Evolutionary conservation across 2,888 invertebrate genomes (phyloP).

Genomic region (Didymodactylos carnosus): DNA sequence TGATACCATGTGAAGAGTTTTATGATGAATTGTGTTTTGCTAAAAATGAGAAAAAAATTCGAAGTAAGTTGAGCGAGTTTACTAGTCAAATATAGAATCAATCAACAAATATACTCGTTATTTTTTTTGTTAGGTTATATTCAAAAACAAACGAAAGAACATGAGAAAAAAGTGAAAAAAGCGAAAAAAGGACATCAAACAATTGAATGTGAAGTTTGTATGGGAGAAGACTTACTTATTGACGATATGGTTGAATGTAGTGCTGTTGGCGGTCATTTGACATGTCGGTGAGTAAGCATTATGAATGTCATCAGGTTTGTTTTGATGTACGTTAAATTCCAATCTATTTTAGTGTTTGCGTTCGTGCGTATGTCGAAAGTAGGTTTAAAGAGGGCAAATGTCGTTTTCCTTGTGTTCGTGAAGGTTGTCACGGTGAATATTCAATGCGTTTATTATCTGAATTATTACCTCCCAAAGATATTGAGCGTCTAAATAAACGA

Average conservation of each 20-base stretch:
- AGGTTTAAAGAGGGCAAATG: not conserved
- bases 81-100: not conserved
- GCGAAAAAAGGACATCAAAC: conserved; percentile 33
- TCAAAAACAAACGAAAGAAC: conserved; percentile 5
- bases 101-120: not conserved
- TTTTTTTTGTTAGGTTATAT: conserved; percentile 13
- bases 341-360: not conserved
- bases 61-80: conserved; percentile 20
- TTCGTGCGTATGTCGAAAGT: not conserved
- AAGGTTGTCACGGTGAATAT: not conserved
- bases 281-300: conserved; percentile 37
- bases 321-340: no score
- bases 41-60: conserved; percentile 21
- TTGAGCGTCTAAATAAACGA: not conserved
- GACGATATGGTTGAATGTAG: conserved; percentile 33
- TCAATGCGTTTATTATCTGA: not conserved
- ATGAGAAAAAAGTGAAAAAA: conserved; percentile 17
- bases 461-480: not conserved
- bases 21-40: conserved; percentile 25
- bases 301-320: no score
- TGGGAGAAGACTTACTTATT: conserved; percentile 38
- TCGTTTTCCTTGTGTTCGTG: not conserved
- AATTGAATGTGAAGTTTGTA: conserved; percentile 41
- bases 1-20: conserved; percentile 26
- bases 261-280: conserved; percentile 36